Base-by-base conservation (phyloP, 2,113 vertebrate genomes). In the Haplochromis vanheusdeni region DNA sequence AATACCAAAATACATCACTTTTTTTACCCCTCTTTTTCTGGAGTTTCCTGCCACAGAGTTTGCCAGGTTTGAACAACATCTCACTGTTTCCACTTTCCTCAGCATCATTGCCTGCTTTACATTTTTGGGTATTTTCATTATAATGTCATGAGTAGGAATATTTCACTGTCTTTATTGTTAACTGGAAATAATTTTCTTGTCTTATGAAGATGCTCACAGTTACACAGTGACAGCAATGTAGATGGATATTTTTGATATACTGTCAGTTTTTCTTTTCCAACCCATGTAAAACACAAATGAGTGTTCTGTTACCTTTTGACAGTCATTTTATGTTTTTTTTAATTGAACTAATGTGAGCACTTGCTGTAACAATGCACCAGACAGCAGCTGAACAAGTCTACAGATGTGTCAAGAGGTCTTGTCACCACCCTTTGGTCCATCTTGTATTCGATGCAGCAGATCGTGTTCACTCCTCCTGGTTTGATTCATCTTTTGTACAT, bases 401-500 rank as follows among this genome's bases (percentile, higher is more conserved):
- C 62, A 82, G 84, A 87, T 75, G 23, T 83, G 79, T 79, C 9
- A 31, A 47, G 82, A 82, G 45, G 82, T 51, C 60, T 87, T 5
- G 31, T 7, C 47, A 82, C 26, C 77, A 79, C 33, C 17, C 40
- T 28, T 56, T 12, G 19, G 54, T 85, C 84, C 4, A 19, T 81
- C 37, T 42, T 54, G 49, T 89, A 26, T 86, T 80, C 84, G 68
- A 82, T 60, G 85, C 84, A 84, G 79, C 73, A 84, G 86, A 31
- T 84, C 28, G 23, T 55, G n/a, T 60, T 86, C 55, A 60, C 35
- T 54, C 3, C 2, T 80, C 82, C 81, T 80, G 45, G 75, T 90
- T 88, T 83, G 92, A 51, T 95, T 96, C 92, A 96, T 96, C 92
- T 92, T 96, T 97, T 97, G 96, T 97, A 97, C 95, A 97, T 97